phyloP scores from a whole-genome alignment of 2,888 invertebrate species.

The Rhamphomyia laevipes region DNA sequence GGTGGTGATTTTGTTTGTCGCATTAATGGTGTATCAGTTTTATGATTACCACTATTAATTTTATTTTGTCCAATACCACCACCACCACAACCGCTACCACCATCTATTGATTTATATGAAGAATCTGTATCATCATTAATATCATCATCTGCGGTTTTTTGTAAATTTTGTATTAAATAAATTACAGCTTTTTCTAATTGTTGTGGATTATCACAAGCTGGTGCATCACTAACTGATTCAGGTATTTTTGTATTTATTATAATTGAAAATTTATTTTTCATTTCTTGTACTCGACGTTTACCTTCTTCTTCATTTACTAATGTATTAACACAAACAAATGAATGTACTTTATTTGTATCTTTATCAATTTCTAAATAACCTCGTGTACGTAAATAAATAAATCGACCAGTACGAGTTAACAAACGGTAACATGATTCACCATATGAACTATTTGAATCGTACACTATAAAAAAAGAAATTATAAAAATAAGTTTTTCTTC shows the following conservation, averaged over 20 bases:
- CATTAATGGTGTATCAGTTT: slow-evolving; percentile 2
- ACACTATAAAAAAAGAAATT: slow-evolving; percentile 47
- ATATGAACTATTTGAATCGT: slow-evolving; percentile 68
- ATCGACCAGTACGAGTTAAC: slow-evolving; percentile 68
- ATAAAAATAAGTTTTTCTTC: neutral
- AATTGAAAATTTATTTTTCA: slow-evolving; percentile 69
- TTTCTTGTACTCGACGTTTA: slow-evolving; percentile 55
- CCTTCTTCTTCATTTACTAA: slow-evolving; percentile 65
- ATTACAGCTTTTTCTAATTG: slow-evolving; percentile 60
- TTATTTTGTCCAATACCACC: slow-evolving; percentile 8
- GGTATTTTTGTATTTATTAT: slow-evolving; percentile 45
- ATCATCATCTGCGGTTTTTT: slow-evolving; percentile 18
- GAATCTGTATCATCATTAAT: slow-evolving; percentile 10
- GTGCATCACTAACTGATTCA: slow-evolving; percentile 30
- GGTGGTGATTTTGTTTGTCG: slow-evolving; percentile 29
- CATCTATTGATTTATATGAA: slow-evolving; percentile 11
- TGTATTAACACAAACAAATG: slow-evolving; percentile 79
- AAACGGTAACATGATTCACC: slow-evolving; percentile 81
- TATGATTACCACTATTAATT: too few relatives aligned
- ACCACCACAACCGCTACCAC: slow-evolving; percentile 12
- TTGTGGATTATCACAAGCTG: slow-evolving; percentile 57
- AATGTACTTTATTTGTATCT: slow-evolving; percentile 62
- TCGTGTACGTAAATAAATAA: slow-evolving; percentile 71
- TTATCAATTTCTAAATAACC: slow-evolving; percentile 76
- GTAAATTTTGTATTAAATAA: slow-evolving; percentile 48